Evolutionary conservation across 37 sponge, comb jelly and placozoan species (phyloP).

Genomic region (Oscarella lobularis): DNA sequence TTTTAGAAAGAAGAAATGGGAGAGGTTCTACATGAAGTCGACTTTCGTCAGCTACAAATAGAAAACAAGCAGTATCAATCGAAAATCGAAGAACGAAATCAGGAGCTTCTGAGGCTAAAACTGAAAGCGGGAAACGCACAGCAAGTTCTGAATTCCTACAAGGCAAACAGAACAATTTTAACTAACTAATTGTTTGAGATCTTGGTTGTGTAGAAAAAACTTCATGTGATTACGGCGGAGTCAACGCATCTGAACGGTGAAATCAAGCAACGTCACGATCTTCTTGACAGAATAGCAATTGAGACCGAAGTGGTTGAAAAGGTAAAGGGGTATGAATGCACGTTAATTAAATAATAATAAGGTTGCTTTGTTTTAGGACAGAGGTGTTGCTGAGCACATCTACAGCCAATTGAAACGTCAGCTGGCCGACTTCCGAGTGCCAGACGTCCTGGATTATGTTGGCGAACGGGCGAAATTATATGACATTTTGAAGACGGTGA

Average conservation of each 20-base stretch:
- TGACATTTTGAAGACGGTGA: slow-evolving; percentile 64
- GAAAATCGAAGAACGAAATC: slow-evolving; percentile 83
- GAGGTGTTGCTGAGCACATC: slow-evolving; percentile 53
- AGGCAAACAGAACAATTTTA: slow-evolving; percentile 17
- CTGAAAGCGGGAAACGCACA: slow-evolving; percentile 82
- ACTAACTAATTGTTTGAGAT: background rate
- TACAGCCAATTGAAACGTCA: slow-evolving; percentile 49
- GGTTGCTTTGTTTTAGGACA: no score
- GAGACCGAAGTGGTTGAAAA: slow-evolving; percentile 33
- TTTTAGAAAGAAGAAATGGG: slow-evolving; percentile 79
- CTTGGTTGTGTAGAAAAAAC: slow-evolving; percentile 51
- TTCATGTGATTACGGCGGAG: slow-evolving; percentile 57
- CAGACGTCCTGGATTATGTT: slow-evolving; percentile 97
- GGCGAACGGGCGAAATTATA: slow-evolving; percentile 65
- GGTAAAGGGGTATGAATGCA: no score
- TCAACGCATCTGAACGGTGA: slow-evolving; percentile 52
- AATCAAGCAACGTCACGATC: slow-evolving; percentile 48
- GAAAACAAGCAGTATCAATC: slow-evolving; percentile 85
- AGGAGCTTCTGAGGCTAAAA: slow-evolving; percentile 85
- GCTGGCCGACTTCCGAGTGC: slow-evolving; percentile 82
- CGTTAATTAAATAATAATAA: no score
- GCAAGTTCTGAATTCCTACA: slow-evolving; percentile 78
- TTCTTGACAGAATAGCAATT: slow-evolving; percentile 47
- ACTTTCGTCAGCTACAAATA: slow-evolving; percentile 92
- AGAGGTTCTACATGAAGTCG: slow-evolving; percentile 81